phyloP scores from a whole-genome alignment of 2,888 invertebrate genomes.

The Stratiomys singularior region DNA sequence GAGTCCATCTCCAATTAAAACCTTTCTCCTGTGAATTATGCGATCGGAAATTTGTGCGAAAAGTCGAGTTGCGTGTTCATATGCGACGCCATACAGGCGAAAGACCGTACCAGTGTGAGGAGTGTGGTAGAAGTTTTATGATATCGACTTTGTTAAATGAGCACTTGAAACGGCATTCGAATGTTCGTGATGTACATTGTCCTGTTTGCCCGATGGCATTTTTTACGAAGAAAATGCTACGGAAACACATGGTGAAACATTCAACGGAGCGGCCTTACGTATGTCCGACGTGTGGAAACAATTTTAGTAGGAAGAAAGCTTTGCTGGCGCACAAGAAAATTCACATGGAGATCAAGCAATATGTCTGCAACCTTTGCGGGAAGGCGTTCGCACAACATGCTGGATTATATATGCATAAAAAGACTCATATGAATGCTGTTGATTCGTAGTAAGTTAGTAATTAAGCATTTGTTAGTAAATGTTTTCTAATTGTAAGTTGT shows the following conservation, averaged over 20 bases:
- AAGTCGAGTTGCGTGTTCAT: constrained; percentile 51
- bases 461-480: too few species aligned
- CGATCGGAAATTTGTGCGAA: constrained; percentile 51
- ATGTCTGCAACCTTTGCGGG: constrained; percentile 53
- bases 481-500: too few species aligned
- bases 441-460: constrained; percentile 16
- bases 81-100: too few species aligned
- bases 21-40: constrained; percentile 51
- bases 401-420: constrained; percentile 48
- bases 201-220: constrained; percentile 49
- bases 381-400: constrained; percentile 55
- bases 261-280: constrained; percentile 20
- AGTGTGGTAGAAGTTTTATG: constrained; percentile 50
- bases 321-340: constrained; percentile 53
- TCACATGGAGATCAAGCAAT: constrained; percentile 53
- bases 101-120: too few species aligned
- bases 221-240: constrained; percentile 7
- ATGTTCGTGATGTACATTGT: constrained; percentile 52
- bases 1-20: constrained; percentile 51
- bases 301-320: constrained; percentile 53
- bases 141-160: constrained; percentile 50
- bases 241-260: constrained; percentile 24
- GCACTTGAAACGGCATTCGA: constrained; percentile 52
- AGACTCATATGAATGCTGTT: constrained; percentile 30
- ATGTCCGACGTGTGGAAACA: constrained; percentile 48